Base-by-base conservation (phyloP, 2,888 invertebrate genomes). In the Andricus curvator region DNA sequence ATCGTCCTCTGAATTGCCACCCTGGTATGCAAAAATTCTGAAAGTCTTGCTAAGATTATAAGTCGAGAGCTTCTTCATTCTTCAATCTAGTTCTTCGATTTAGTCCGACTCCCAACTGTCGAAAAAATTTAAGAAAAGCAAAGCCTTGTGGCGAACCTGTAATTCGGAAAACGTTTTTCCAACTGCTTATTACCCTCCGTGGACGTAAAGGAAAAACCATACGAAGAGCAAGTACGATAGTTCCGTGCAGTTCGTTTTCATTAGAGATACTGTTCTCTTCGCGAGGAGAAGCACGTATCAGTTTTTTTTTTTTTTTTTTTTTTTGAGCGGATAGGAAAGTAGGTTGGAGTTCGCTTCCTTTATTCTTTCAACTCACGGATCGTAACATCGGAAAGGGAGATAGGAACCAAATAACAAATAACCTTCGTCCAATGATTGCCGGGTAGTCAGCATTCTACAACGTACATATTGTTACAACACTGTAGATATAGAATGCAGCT, bases 391-490 rank as follows among this genome's bases (percentile, higher is more conserved):
- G 29, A 29, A 51, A 15, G 51, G 48, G 70, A 20, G 48, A 17
- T n/a, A 33, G 13, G 56, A 33, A 74, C 74, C 33, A 74, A 74
- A 74, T 74, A 74, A 74, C 74, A 74, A 74, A 74, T 74, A 74
- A 74, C 74, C 56, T 33, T 56, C 74, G 74, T 74, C 74, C 74
- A 74, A 74, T 74, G 74, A 74, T 74, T 74, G 74, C 51, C 56
- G 33, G 33, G 74, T 62, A 25, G 62, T 62, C 15, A 6, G 5
- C 22, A 67, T n/a, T 62, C 25, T 25, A 22, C 41, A 67, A 41
- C 44, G 41, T 67, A 67, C 41, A 67, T 67, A 67, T 15, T 44
- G 44, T 41, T 41, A n/a, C 66, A 67, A 67, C 44, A 67, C 15
- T 22, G 9, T 41, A 1, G 11, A 29, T 25, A 74, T n/a, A 48